Evolutionary conservation across 1,140 invertebrate genomes (phyloP), one percentile per base, ranked within the genome.

Genomic region (Brachionus rotundiformis): DNA sequence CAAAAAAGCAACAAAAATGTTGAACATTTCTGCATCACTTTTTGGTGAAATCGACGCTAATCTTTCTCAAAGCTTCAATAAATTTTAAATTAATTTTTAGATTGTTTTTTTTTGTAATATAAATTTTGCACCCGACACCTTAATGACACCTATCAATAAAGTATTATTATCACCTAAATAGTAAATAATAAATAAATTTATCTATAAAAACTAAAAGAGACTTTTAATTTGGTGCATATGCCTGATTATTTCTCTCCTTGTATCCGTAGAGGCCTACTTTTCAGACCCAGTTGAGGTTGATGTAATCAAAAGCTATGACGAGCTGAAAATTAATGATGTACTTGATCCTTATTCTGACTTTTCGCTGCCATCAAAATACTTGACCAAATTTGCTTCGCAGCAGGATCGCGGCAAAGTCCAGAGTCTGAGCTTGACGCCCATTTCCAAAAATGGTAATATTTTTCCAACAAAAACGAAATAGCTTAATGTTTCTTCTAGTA

Each of bases 41-140:
- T 54, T 25, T 54, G 16, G 16, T 54, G 8, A 54, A 54, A 54
- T 54, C 47, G 47, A 54, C 47, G 47, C 47, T 16, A 54, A 54
- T 54, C 47, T 54, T 54, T 54, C 47, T 54, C 47, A 54, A 54
- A 54, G 47, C 47, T 54, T 54, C n/a, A 54, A 54, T 19, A 54
- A 54, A 7, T 54, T 54, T 54, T 54, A 54, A 54, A 19, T 54
- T 54, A 54, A 54, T 54, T 54, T 54, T 54, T 54, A 54, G 47
- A 54, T 54, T 54, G 47, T 54, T 54, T 54, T 54, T 39, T 39
- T 54, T 54, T 54, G 47, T 54, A 54, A 54, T 54, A 54, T 54
- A 54, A 19, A 54, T 19, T 54, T 54, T 54, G 47, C 47, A 54
- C 47, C 16, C 3, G 47, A 19, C 47, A 54, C 6, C 47, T 54